Percentiles rank a stretch among this genome's conserved stretches.
These are phyloP conservation scores for Aurelia aurita DNA, from an alignment of 30 jellyfish, hydroid and myxozoan species.

Conservation along the genomic window DNA sequence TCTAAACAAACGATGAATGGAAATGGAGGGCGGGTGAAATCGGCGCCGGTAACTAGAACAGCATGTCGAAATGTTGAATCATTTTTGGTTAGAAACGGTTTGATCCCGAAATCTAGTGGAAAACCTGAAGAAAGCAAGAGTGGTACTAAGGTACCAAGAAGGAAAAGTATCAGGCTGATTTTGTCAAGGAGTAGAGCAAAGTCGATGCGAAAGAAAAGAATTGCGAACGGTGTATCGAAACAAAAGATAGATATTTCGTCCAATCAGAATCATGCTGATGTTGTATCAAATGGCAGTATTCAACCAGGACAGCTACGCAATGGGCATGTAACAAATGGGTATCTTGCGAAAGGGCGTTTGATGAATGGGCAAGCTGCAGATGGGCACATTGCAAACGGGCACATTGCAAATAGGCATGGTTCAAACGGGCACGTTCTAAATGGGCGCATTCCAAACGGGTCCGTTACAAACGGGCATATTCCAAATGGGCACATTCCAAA, in stretches of 20 bases:
- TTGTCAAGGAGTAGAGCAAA: slow-evolving; percentile 63
- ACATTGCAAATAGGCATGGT: background rate
- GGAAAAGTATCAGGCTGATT: slow-evolving; percentile 79
- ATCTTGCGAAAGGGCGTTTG: background rate
- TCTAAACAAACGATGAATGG: background rate
- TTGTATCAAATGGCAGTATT: too few relatives aligned
- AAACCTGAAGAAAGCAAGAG: slow-evolving; percentile 17
- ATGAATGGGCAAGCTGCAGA: background rate
- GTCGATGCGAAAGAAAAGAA: slow-evolving; percentile 44
- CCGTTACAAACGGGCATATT: background rate
- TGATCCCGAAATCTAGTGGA: slow-evolving; percentile 67
- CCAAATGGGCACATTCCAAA: background rate
- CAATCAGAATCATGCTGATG: background rate
- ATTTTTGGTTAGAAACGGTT: slow-evolving; percentile 81
- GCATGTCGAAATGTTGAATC: slow-evolving; percentile 76
- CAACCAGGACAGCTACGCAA: too few relatives aligned
- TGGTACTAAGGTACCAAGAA: slow-evolving; percentile 23
- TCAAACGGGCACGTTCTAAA: background rate
- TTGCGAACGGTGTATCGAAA: slow-evolving; percentile 18
- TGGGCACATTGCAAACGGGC: background rate
- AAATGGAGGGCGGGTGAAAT: slow-evolving; percentile 13
- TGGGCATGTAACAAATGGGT: background rate
- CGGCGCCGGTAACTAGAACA: slow-evolving; percentile 28
- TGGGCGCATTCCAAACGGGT: background rate
- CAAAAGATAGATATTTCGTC: background rate